Conservation (phyloP, 2,797 vertebrate species). For the Hypotaenidia okinawae region DNA sequence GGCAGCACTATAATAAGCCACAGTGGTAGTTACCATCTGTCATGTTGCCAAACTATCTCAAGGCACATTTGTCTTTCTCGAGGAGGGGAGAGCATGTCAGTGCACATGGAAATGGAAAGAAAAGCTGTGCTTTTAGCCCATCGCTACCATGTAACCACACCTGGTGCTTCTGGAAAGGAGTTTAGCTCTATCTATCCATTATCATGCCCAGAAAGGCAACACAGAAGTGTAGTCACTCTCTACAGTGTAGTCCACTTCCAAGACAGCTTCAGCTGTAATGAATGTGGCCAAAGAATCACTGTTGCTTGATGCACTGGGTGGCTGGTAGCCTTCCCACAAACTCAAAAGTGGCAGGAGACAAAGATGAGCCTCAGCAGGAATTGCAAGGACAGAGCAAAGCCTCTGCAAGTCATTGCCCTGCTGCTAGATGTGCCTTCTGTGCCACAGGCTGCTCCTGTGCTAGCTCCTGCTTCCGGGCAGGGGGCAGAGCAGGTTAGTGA, state of each 20-base stretch:
- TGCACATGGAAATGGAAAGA: not conserved
- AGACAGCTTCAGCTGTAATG: not conserved
- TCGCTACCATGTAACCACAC: not conserved
- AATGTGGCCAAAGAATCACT: not conserved
- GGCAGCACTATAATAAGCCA: slow-evolving; percentile 59
- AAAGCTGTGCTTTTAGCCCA: slow-evolving; percentile 19
- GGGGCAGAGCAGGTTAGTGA: not conserved
- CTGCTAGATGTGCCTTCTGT: not conserved
- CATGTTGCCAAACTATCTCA: slow-evolving; percentile 54
- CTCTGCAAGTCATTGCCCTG: not conserved
- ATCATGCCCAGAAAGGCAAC: not conserved
- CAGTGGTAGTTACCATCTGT: slow-evolving; percentile 57
- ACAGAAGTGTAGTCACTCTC: not conserved
- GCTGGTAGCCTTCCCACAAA: not conserved
- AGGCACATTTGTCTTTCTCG: slow-evolving; percentile 17
- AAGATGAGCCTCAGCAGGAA: not conserved
- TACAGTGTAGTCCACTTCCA: not conserved
- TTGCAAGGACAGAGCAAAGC: not conserved
- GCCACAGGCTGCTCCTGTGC: not conserved
- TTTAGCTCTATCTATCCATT: not conserved
- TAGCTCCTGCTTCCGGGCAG: not conserved
- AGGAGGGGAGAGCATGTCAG: not conserved
- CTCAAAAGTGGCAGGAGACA: not conserved
- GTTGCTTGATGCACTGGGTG: not conserved
- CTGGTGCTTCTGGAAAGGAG: not conserved